Base-by-base conservation (phyloP, 2,888 invertebrate genomes). In the Acleris laterana region DNA sequence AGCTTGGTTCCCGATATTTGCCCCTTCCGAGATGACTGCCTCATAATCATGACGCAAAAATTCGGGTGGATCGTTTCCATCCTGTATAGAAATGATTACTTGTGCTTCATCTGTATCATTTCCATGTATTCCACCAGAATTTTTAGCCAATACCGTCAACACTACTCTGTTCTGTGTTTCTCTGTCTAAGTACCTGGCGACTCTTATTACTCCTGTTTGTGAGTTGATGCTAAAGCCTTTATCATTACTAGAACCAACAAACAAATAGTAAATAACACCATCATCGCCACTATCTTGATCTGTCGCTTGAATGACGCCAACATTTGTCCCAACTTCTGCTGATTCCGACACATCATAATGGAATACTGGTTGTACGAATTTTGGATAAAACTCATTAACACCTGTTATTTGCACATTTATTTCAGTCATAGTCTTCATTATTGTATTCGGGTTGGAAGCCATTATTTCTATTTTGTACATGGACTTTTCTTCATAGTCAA, bases 41-140 rank as follows among this genome's bases (percentile, higher is more conserved):
- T 96, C 96, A 82, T 99, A 99, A 20, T 94, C 82, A 57, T 94
- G 94, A 77, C 96, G 95, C n/a, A 96, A 87, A 83, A 99, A 99
- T 83, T 97, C 97, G 0, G 99, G 99, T 0, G 99, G 98, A 90
- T 99, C 99, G 82, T 99, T 99, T 20, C 98, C 98, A 84, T 99
- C 99, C 89, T 98, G 97, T 70, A 99, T 97, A 0, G 97, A 96
- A 70, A 99, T 96, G 56, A 97, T 97, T 0, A 99, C 97, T 88
- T 98, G 97, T 4, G 98, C 98, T 88, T 98, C 98, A 81, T 98
- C 98, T 0, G 98, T 98, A 79, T 99, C 98, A 82, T 98, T 98
- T 3, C 99, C 99, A 48, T 96, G 94, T 73, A 99, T 98, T 19
- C 98, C 97, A 16, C 99, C 99, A 58, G 96, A 95, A 82, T 99